phyloP scores from a whole-genome alignment of 2,888 invertebrate genomes.

The Colostygia pectinataria region DNA sequence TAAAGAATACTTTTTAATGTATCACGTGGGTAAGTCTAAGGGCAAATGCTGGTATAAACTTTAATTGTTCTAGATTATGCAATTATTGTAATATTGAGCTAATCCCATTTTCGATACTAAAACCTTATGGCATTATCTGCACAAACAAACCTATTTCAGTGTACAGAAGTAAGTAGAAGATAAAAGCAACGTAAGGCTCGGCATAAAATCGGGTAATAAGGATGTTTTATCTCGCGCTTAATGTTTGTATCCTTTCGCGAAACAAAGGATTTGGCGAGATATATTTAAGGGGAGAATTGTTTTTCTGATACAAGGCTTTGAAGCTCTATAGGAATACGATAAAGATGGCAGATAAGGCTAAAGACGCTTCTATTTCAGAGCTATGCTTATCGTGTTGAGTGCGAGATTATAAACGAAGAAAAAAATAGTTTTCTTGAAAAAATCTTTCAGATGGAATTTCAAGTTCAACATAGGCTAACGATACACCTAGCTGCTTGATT shows the following conservation, averaged over 20 bases:
- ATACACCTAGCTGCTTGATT: no score
- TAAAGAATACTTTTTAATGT: no score
- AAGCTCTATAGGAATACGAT: slow-evolving; percentile 29
- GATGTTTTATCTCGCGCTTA: slow-evolving; percentile 45
- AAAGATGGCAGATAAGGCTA: slow-evolving; percentile 27
- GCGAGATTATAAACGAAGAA: background rate
- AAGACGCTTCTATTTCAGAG: background rate
- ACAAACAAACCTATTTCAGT: slow-evolving; percentile 28
- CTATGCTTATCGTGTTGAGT: background rate
- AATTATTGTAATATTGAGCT: no score
- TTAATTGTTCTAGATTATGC: no score
- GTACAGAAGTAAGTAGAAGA: slow-evolving; percentile 32
- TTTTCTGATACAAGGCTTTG: slow-evolving; percentile 31
- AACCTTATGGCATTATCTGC: slow-evolving; percentile 6
- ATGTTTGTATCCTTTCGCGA: slow-evolving; percentile 32
- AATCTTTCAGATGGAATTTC: no score
- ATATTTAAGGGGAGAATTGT: slow-evolving; percentile 38
- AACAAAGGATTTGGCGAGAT: slow-evolving; percentile 38
- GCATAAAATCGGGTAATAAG: slow-evolving; percentile 47
- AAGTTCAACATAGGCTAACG: no score
- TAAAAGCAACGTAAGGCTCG: slow-evolving; percentile 38
- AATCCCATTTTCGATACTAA: slow-evolving; percentile 2
- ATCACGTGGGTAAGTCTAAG: no score
- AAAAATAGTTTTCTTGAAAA: background rate
- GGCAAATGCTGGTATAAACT: no score